Percentiles rank a stretch among this genome's conserved stretches.
Evolutionary conservation across 2,113 vertebrate genomes (phyloP).

Genomic region (Erinaceus europaeus): DNA sequence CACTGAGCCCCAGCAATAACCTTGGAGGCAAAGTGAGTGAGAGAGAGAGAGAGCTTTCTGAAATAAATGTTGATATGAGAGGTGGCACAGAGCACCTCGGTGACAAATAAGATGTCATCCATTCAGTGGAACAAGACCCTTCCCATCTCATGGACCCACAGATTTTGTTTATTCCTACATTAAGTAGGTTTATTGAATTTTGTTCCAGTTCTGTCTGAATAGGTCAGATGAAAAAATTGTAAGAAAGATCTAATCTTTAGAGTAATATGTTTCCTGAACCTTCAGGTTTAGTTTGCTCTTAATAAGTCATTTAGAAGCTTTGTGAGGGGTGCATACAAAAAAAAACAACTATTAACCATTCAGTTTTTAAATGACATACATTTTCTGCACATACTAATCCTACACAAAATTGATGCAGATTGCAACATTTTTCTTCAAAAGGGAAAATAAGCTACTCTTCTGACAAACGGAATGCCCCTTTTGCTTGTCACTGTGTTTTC

Average conservation of each 20-base stretch:
- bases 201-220: background rate
- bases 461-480: fast-evolving
- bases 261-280: background rate
- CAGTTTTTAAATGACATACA: background rate
- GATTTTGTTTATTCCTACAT: background rate
- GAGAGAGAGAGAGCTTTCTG: too few species aligned
- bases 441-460: background rate
- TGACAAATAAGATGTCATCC: background rate
- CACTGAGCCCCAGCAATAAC: too few species aligned
- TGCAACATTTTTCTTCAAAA: background rate
- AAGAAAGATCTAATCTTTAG: background rate
- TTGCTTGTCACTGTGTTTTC: background rate
- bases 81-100: fast-evolving
- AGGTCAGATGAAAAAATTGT: background rate
- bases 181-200: background rate
- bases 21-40: too few species aligned
- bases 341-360: too few species aligned
- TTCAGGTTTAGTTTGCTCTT: background rate
- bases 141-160: fast-evolving
- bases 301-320: background rate
- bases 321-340: background rate
- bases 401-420: background rate
- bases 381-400: background rate
- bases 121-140: fast-evolving
- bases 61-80: too few species aligned